A percentile compares a stretch with the other conserved stretches of the same genome.
These are phyloP conservation scores for Hylaeus anthracinus DNA, from an alignment of 1,140 invertebrate species.

Conservation along the genomic window DNA sequence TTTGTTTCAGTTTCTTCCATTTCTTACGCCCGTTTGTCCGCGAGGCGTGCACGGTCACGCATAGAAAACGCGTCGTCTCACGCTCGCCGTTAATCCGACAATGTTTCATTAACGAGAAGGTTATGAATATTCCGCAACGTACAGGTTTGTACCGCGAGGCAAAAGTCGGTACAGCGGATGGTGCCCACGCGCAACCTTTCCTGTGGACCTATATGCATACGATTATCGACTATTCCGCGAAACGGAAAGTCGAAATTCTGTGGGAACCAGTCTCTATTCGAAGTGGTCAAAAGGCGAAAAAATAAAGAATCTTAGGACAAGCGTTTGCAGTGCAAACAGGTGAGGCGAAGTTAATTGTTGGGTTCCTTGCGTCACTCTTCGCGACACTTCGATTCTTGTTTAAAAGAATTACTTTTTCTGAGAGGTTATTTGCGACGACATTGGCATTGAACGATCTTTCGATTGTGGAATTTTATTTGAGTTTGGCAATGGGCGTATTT, in stretches of 20 bases:
- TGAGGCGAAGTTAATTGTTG: too few relatives aligned
- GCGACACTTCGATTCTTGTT: too few relatives aligned
- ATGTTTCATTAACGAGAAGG: conserved; percentile 42
- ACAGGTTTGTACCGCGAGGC: conserved; percentile 5
- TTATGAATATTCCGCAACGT: conserved; percentile 54
- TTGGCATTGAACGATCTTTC: too few relatives aligned
- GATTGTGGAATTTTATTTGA: too few relatives aligned
- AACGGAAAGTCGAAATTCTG: conserved; percentile 7
- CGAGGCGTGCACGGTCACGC: neutral
- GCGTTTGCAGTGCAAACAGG: too few relatives aligned
- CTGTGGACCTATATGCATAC: conserved; percentile 13
- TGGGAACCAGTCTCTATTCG: neutral
- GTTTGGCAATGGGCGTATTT: too few relatives aligned
- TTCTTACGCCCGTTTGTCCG: conserved; percentile 50
- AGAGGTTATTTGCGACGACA: too few relatives aligned
- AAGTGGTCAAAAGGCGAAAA: neutral
- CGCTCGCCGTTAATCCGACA: conserved; percentile 28
- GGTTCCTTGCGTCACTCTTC: too few relatives aligned
- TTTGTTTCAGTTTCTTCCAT: conserved; percentile 56
- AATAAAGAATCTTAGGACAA: too few relatives aligned
- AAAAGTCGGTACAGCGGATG: conserved; percentile 23
- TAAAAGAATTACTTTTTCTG: too few relatives aligned
- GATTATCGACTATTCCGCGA: neutral
- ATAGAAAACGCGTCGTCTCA: neutral
- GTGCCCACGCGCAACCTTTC: conserved; percentile 52